Evolutionary conservation across 2,888 invertebrate genomes (phyloP).

Genomic region (Zonitis immaculata): DNA sequence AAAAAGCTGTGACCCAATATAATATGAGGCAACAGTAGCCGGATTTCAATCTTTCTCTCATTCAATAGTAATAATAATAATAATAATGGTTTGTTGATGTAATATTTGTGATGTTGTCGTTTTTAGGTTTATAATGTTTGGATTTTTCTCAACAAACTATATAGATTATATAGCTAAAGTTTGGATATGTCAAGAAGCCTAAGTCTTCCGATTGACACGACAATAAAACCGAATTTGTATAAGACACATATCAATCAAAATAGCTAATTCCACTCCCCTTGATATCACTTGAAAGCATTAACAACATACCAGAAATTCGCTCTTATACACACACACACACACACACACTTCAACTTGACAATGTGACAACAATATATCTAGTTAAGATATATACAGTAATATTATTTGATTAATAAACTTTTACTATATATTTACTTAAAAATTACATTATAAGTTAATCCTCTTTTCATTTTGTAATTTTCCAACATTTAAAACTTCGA

Average conservation of each 20-base stretch:
- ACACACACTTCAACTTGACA: not conserved
- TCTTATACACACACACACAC: too few species aligned
- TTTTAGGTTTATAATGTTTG: too few species aligned
- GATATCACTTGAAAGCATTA: constrained; percentile 2
- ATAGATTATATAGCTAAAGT: not conserved
- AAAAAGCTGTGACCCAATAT: too few species aligned
- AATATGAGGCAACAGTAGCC: too few species aligned
- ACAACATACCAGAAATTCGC: constrained; percentile 9
- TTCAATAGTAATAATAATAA: too few species aligned
- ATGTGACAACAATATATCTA: constrained; percentile 7
- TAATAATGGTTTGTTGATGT: too few species aligned
- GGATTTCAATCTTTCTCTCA: too few species aligned
- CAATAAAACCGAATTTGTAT: constrained; percentile 1
- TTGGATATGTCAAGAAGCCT: not conserved
- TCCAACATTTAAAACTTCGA: constrained; percentile 30
- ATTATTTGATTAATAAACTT: too few species aligned
- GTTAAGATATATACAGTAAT: too few species aligned
- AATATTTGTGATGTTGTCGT: too few species aligned
- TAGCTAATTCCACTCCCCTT: constrained; percentile 1
- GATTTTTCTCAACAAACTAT: not conserved
- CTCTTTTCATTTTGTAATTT: constrained; percentile 32
- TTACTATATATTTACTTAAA: constrained; percentile 1
- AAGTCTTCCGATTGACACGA: not conserved
- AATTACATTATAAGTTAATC: constrained; percentile 30
- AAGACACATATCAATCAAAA: constrained; percentile 6